phyloP scores from a whole-genome alignment of 1,140 invertebrate species.

The Caenorhabditis inopinata region DNA sequence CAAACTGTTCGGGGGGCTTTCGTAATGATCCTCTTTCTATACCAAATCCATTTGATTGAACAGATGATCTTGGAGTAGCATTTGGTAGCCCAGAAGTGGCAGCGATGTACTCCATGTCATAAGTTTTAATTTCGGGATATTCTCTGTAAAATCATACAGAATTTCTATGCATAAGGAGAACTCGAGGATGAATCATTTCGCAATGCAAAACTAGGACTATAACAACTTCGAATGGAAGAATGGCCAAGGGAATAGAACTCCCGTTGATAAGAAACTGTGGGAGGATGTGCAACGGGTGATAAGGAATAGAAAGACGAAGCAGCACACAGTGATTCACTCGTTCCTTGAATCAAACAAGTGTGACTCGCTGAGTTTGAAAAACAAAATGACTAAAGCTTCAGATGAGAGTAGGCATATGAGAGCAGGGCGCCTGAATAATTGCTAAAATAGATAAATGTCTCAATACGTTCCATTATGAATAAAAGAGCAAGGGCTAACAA shows the following conservation, averaged over 20 bases:
- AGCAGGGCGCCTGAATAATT: too few relatives aligned
- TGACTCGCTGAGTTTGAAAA: too few relatives aligned
- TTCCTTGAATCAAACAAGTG: too few relatives aligned
- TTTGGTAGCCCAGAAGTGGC: neutral
- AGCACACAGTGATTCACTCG: neutral
- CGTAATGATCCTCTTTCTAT: neutral
- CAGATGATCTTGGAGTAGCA: neutral
- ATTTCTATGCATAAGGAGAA: neutral
- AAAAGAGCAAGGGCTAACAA: neutral
- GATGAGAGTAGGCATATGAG: too few relatives aligned
- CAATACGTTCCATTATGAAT: too few relatives aligned
- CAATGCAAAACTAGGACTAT: neutral
- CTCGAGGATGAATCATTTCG: neutral
- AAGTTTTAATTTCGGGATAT: slow-evolving; percentile 6
- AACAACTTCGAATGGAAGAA: neutral
- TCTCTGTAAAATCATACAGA: neutral
- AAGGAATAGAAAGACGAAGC: neutral
- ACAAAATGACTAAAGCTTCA: too few relatives aligned
- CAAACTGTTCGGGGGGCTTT: slow-evolving; percentile 3
- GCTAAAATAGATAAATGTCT: too few relatives aligned
- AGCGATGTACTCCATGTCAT: slow-evolving; percentile 29
- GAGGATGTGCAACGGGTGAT: neutral
- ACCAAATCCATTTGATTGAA: slow-evolving; percentile 3
- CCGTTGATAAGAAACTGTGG: neutral
- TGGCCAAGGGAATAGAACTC: neutral